phyloP scores from a whole-genome alignment of 2,888 invertebrate genomes.

The Palloptera scutellata region DNA sequence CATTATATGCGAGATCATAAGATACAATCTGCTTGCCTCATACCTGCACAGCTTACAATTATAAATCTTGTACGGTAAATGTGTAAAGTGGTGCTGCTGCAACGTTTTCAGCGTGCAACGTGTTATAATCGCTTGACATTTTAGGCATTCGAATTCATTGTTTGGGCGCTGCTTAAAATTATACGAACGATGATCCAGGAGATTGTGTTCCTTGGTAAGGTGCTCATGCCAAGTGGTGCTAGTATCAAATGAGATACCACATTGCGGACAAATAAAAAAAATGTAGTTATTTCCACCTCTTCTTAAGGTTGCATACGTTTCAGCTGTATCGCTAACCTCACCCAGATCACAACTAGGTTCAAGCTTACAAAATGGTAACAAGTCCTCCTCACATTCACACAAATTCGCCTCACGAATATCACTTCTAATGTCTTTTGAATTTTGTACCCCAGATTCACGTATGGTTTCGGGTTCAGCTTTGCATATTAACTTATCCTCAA shows the following conservation, averaged over 20 bases:
- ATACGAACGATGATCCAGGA: conserved; percentile 25
- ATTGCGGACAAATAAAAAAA: conserved; percentile 32
- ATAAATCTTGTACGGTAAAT: conserved; percentile 31
- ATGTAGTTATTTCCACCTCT: conserved; percentile 26
- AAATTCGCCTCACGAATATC: conserved; percentile 7
- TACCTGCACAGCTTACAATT: conserved; percentile 31
- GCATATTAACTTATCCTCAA: conserved; percentile 26
- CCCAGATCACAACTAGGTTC: conserved; percentile 22
- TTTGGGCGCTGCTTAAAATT: conserved; percentile 31
- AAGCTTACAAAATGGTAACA: conserved; percentile 27
- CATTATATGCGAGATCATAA: conserved; percentile 35
- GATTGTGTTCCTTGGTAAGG: conserved; percentile 25
- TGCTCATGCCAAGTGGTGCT: conserved; percentile 24
- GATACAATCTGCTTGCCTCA: conserved; percentile 31
- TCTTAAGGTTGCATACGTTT: background rate
- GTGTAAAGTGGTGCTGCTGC: conserved; percentile 32
- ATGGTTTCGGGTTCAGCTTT: conserved; percentile 27
- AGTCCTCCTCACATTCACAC: conserved; percentile 33
- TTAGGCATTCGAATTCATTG: conserved; percentile 31
- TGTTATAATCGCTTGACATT: conserved; percentile 22
- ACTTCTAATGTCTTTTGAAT: no score
- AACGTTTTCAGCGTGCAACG: conserved; percentile 32
- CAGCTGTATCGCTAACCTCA: conserved; percentile 8
- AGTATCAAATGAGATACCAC: conserved; percentile 22
- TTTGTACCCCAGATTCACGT: background rate